Evolutionary conservation across 2,113 vertebrate genomes (phyloP).

Genomic region (Cygnus atratus): DNA sequence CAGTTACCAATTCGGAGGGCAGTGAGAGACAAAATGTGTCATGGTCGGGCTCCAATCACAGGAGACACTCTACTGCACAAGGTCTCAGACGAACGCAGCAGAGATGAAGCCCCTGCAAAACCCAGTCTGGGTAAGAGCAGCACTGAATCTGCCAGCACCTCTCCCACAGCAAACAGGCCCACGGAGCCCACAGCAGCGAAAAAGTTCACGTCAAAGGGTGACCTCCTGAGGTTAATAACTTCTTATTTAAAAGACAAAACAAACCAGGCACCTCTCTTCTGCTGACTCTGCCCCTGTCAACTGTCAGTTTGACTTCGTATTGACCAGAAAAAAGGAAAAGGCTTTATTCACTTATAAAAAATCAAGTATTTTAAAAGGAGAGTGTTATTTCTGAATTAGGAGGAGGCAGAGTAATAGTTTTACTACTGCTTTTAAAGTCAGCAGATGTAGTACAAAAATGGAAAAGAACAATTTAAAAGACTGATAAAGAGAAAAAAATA

Average conservation of each 20-base stretch:
- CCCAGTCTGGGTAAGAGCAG: neutral
- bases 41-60: neutral
- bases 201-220: neutral
- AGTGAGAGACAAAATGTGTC: neutral
- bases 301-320: neutral
- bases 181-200: neutral
- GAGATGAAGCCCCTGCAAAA: neutral
- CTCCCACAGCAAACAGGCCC: neutral
- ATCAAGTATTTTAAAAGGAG: neutral
- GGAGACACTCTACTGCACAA: too few relatives aligned
- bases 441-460: neutral
- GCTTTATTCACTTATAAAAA: neutral
- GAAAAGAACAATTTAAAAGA: neutral
- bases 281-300: neutral
- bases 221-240: neutral
- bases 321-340: neutral
- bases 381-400: neutral
- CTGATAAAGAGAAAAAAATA: fast-evolving
- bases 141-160: neutral
- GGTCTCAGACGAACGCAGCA: too few relatives aligned
- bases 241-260: neutral
- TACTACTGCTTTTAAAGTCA: neutral
- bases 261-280: neutral
- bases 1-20: neutral
- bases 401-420: neutral